These are phyloP conservation scores for Hexactinellida sp. DNA, from an alignment of 37 sponge, comb jelly and placozoan genomes.

Conservation along the genomic window DNA sequence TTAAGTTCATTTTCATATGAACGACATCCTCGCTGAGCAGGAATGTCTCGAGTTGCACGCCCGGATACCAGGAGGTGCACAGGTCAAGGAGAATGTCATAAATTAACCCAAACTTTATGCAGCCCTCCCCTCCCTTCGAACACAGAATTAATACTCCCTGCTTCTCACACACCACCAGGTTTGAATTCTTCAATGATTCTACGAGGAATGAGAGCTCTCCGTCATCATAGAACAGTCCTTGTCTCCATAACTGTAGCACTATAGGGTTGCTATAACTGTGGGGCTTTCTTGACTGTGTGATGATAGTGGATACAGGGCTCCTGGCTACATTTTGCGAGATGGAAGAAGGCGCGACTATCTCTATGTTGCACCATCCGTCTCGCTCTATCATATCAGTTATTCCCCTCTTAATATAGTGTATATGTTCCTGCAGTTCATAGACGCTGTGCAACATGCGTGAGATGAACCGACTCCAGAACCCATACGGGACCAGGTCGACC, in stretches of 20 bases:
- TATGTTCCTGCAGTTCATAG: background rate
- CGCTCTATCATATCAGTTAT: background rate
- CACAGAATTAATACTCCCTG: constrained; percentile 42
- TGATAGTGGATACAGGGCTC: background rate
- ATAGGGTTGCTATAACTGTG: background rate
- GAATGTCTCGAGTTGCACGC: constrained; percentile 18
- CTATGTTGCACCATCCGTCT: constrained; percentile 1
- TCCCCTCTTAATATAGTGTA: background rate
- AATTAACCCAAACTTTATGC: constrained; percentile 46
- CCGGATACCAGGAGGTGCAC: constrained; percentile 69
- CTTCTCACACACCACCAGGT: background rate
- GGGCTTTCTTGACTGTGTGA: background rate
- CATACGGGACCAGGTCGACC: constrained; percentile 38
- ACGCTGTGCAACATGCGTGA: constrained; percentile 49
- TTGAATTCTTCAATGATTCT: constrained; percentile 31
- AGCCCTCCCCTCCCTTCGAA: constrained; percentile 33
- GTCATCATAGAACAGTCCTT: constrained; percentile 38
- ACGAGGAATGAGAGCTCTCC: constrained; percentile 28
- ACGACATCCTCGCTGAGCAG: constrained; percentile 1
- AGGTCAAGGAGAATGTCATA: constrained; percentile 50
- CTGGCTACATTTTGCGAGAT: background rate
- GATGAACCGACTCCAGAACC: constrained; percentile 79
- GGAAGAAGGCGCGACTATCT: background rate
- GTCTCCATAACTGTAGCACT: constrained; percentile 32
- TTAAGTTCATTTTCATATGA: background rate